A percentile compares a stretch with the other conserved stretches of the same genome.
These are phyloP conservation scores for Xiphorhynchus erythropygius DNA, from an alignment of 2,797 vertebrate genomes.

Conservation along the genomic window DNA sequence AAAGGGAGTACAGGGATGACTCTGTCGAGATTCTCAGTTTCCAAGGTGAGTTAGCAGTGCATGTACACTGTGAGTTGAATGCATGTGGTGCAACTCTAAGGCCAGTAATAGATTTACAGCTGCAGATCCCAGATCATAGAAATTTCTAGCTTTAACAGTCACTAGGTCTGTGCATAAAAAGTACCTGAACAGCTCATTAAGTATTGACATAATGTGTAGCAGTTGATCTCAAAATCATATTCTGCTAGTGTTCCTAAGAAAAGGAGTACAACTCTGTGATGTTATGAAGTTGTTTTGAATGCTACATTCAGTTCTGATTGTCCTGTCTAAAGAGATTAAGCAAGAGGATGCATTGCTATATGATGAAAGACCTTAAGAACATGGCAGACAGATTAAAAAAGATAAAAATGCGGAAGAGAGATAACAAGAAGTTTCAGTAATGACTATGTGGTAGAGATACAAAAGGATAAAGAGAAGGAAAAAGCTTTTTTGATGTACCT, in stretches of 20 bases:
- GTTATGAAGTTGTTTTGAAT: background rate
- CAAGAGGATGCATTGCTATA: background rate
- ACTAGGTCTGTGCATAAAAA: background rate
- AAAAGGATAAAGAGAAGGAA: background rate
- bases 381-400: background rate
- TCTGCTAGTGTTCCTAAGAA: background rate
- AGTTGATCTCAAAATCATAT: background rate
- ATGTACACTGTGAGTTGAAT: background rate
- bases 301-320: background rate
- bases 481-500: background rate
- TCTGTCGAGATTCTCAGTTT: background rate
- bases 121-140: background rate
- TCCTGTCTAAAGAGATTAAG: background rate
- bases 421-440: background rate
- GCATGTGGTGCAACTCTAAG: background rate
- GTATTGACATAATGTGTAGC: background rate
- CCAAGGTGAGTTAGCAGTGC: background rate
- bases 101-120: background rate
- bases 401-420: background rate
- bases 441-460: background rate
- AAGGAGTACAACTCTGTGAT: background rate
- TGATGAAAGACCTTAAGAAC: background rate
- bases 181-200: background rate
- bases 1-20: background rate
- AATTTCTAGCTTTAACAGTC: background rate